These are phyloP conservation scores for Pachymerium ferrugineum DNA, from an alignment of 2,888 invertebrate species.

Conservation along the genomic window DNA sequence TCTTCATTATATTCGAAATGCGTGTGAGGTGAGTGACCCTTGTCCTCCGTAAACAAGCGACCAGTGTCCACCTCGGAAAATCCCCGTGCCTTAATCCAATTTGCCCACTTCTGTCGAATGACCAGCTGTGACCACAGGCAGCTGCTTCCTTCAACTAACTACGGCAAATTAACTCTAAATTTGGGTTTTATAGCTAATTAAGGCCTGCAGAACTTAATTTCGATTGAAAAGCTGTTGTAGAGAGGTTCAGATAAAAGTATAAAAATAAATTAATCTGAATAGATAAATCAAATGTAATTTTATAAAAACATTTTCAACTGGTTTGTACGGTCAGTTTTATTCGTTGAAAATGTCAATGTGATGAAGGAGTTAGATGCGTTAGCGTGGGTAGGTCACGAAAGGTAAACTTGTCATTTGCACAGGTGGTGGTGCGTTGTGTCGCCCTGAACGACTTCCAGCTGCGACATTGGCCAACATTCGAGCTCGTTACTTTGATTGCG, in stretches of 20 bases:
- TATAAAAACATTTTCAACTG: no score
- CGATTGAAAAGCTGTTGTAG: conserved; percentile 22
- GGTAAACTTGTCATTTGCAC: conserved; percentile 27
- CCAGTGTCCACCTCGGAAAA: conserved; percentile 20
- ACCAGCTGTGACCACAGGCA: conserved; percentile 27
- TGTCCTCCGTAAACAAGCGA: conserved; percentile 11
- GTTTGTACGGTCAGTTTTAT: no score
- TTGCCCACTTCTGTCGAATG: conserved; percentile 20
- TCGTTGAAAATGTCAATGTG: no score
- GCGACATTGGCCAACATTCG: conserved; percentile 27
- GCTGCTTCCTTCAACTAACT: conserved; percentile 16
- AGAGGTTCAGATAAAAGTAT: not conserved
- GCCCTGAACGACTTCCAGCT: conserved; percentile 15
- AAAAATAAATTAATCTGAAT: not conserved
- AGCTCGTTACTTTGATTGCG: conserved; percentile 27
- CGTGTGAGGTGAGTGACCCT: conserved; percentile 25
- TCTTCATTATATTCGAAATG: conserved; percentile 11
- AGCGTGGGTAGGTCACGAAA: not conserved
- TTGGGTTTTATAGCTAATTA: conserved; percentile 27
- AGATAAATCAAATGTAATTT: not conserved
- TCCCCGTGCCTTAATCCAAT: conserved; percentile 10
- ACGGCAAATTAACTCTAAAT: conserved; percentile 25
- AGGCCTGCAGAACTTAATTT: conserved; percentile 24
- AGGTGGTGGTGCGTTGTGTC: conserved; percentile 23
- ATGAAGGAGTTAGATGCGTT: no score